Conservation (phyloP, 2,113 vertebrate species). For the Hypocryptadius cinnamomeus region DNA sequence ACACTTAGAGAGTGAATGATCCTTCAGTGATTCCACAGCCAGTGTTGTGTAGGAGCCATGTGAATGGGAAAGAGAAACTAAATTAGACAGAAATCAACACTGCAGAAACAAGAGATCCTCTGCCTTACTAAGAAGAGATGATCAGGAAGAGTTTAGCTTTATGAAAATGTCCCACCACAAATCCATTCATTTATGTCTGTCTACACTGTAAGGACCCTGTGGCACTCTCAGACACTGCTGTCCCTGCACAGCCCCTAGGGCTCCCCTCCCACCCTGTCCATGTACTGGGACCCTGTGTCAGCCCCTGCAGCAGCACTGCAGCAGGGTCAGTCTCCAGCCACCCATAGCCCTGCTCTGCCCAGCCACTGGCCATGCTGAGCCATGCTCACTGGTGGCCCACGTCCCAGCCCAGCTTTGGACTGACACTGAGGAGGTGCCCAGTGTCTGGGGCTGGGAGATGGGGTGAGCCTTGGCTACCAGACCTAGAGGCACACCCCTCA, state of each 20-base stretch:
- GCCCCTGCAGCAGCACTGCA: not conserved
- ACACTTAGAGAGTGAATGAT: not conserved
- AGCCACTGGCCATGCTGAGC: not conserved
- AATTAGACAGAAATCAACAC: not conserved
- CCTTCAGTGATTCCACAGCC: not conserved
- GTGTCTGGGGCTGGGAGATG: not conserved
- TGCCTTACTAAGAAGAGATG: not conserved
- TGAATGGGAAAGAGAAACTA: not conserved
- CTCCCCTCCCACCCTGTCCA: not conserved
- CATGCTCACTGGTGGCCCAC: no score
- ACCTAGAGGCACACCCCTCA: rapidly evolving
- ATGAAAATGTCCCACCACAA: not conserved
- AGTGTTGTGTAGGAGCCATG: not conserved
- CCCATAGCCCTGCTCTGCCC: not conserved
- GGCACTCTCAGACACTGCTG: rapidly evolving
- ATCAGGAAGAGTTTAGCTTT: not conserved
- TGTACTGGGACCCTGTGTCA: not conserved
- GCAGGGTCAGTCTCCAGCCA: not conserved
- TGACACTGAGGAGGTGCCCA: not conserved
- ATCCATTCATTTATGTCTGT: not conserved
- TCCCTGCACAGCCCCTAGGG: not conserved
- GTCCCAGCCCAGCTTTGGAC: not conserved
- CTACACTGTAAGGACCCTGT: not conserved
- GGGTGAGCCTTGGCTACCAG: not conserved
- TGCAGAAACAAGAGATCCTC: not conserved